Evolutionary conservation across 1,140 invertebrate species (phyloP), one percentile per base, ranked within the genome.

Genomic region (Parapsyche elsis): DNA sequence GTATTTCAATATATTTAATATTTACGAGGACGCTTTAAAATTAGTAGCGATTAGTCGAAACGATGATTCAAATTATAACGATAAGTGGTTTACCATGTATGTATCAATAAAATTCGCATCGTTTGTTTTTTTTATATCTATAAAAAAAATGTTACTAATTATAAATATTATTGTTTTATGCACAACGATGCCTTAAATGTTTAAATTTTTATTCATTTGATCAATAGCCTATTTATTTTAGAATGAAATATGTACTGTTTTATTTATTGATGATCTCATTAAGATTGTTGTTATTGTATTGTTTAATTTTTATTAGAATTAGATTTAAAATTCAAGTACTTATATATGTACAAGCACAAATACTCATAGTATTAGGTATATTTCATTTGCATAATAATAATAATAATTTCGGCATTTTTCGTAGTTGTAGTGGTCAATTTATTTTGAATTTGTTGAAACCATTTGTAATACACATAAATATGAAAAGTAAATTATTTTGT

Each of bases 101-200:
- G 30, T 38, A 38, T 38, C 7, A 38, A n/a, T n/a, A n/a, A n/a
- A n/a, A 38, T 38, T 38, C 7, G 1, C 1, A 61, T 61, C 16
- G 49, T 53, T 53, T 19, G 16, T 53, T 53, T 1, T 61, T 1
- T 16, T 2, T 61, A 19, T 61, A 61, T 19, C 2, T 4, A 53
- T 9, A 12, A 67, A 5, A 10, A 26, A 26, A 67, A 26, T 67
- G 21, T 67, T 26, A 23, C 1, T 53, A 53, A 53, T 53, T 53
- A 53, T 53, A 67, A 2, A 38, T 38, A 38, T 38, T 38, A 67
- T 67, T 67, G n/a, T 67, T 67, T 67, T 24, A 26, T 24, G 64
- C 64, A 67, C 64, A 67, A 61, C 14, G 64, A 67, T 67, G 64
- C 64, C 64, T 67, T 67, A 67, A 53, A 53, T 53, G 49, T 53